Base-by-base conservation (phyloP, 2,113 vertebrate genomes). In the Tetrao urogallus region DNA sequence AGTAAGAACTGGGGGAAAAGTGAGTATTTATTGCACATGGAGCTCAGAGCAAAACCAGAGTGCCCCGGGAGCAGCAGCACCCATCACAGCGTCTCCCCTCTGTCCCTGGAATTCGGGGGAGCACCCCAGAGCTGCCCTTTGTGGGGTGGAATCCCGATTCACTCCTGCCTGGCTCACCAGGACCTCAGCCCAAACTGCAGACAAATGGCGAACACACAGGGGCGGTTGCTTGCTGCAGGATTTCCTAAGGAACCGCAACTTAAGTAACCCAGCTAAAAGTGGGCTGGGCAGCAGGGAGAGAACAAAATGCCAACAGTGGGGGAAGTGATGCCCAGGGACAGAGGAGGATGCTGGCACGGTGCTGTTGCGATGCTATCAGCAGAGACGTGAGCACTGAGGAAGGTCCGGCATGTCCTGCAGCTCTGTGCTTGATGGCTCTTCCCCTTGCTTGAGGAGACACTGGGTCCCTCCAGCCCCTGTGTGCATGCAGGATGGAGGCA, bases 141-240 rank as follows among this genome's bases (percentile, higher is more conserved):
- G 12, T 45, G 10, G 20, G 1, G 18, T 56, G 52, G 17, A 36
- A 42, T 10, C 13, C 5, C 0, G 0, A 0, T 0, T 30, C 0
- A 0, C 32, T 79, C 47, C 28, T 50, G 11, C 14, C 7, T 36
- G 20, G 45, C 16, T 86, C 34, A 57, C 27, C 30, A 30, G n/a
- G 8, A 17, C 24, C 38, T 72, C 43, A 48, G 42, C 43, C 22
- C 18, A 63, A 82, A 64, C 47, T 28, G 57, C 57, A 63, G 32
- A 2, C 1, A 0, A 8, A 4, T 18, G 48, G 38, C 21, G 38
- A 93, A 42, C 45, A 1, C 1, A 52, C 73, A 82, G 40, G 50
- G 73, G 32, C 1, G 2, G 14, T 22, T 82, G 43, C 73, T 65
- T 25, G 30, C 40, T 40, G 27, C 1, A 0, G 2, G 13, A 7